Percentiles rank a stretch among this genome's conserved stretches.
Conservation (phyloP, 2,888 invertebrate genomes). For the Invenusta paracnida region DNA sequence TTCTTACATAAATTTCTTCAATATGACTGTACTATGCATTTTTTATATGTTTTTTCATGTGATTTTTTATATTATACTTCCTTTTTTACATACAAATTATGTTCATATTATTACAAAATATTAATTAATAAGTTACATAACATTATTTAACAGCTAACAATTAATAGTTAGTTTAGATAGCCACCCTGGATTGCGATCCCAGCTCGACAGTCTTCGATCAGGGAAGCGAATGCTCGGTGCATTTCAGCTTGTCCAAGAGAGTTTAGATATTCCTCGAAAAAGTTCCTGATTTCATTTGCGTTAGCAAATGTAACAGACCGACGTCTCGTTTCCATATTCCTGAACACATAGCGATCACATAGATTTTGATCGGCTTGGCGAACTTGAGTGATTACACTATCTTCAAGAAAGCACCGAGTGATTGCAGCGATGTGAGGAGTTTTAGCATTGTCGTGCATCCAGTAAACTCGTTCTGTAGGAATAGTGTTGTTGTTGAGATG, state of each 20-base stretch:
- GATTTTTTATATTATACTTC: too few relatives aligned
- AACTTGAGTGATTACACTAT: neutral
- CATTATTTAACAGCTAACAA: too few relatives aligned
- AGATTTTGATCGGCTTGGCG: neutral
- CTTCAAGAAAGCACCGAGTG: neutral
- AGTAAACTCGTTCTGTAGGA: neutral
- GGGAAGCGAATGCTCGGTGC: too few relatives aligned
- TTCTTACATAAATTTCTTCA: too few relatives aligned
- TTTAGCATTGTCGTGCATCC: neutral
- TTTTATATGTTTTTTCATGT: too few relatives aligned
- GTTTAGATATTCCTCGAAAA: neutral
- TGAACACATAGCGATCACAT: neutral
- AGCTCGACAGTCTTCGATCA: neutral
- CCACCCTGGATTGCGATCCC: too few relatives aligned
- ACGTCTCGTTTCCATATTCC: neutral
- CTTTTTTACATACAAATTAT: too few relatives aligned
- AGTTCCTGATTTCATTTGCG: neutral
- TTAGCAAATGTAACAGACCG: neutral
- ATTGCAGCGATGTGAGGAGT: neutral
- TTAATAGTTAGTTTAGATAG: too few relatives aligned
- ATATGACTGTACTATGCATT: too few relatives aligned
- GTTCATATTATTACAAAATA: too few relatives aligned
- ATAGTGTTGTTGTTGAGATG: neutral
- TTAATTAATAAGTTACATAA: too few relatives aligned
- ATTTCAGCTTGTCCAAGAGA: neutral